Percentiles rank a stretch among this genome's conserved stretches.
Evolutionary conservation across 2,797 vertebrate genomes (phyloP).

Genomic region (Pogoniulus pusillus): DNA sequence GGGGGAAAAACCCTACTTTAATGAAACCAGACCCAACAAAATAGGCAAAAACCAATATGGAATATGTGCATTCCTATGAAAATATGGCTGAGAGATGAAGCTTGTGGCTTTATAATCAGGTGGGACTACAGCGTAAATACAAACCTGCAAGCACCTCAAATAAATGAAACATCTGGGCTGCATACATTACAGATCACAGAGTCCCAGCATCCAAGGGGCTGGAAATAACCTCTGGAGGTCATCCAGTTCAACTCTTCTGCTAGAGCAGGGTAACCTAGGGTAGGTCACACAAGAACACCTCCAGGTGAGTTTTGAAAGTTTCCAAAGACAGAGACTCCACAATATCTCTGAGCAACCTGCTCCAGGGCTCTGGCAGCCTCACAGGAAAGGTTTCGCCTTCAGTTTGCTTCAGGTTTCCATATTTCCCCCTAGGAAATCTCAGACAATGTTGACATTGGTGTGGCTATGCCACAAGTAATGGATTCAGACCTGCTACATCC

Average conservation of each 20-base stretch:
- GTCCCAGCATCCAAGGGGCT: too few relatives aligned
- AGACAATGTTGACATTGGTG: background rate
- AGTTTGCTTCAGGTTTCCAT: background rate
- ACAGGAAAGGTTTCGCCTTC: too few relatives aligned
- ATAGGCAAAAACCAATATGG: background rate
- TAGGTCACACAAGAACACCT: too few relatives aligned
- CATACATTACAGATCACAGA: background rate
- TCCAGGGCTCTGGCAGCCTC: too few relatives aligned
- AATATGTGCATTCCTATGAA: background rate
- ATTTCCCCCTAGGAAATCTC: background rate
- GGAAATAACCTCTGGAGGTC: too few relatives aligned
- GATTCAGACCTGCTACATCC: background rate
- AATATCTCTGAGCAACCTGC: too few relatives aligned
- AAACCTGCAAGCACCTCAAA: background rate
- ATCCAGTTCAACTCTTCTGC: too few relatives aligned
- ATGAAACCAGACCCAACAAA: too few relatives aligned
- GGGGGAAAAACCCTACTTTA: too few relatives aligned
- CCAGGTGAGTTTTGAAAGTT: too few relatives aligned
- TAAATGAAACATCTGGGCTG: background rate
- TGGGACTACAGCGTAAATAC: background rate
- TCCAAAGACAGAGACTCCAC: too few relatives aligned
- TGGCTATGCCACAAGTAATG: background rate
- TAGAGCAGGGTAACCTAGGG: too few relatives aligned
- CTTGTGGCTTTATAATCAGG: background rate
- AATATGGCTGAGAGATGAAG: background rate